A percentile compares a stretch with the other conserved stretches of the same genome.
phyloP scores from a whole-genome alignment of 2,113 vertebrate genomes.

The Hippocampus zosterae region DNA sequence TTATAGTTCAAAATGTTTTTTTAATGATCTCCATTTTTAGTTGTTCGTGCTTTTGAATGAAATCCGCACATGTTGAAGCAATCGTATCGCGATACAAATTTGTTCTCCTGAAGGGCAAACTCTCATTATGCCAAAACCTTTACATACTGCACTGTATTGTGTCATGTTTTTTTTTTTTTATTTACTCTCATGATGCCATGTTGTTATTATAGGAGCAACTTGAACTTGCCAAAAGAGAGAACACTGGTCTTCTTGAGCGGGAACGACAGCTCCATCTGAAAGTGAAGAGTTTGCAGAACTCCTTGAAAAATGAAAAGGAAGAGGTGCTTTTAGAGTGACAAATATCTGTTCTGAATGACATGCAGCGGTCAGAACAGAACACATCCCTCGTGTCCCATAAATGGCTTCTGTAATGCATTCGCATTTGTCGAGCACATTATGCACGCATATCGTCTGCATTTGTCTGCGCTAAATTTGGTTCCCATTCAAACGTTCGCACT shows the following conservation, averaged over 20 bases:
- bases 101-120: not conserved
- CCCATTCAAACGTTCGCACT: no score
- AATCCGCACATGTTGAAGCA: not conserved
- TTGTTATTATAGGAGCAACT: constrained; percentile 80
- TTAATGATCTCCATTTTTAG: not conserved
- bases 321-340: constrained; percentile 72
- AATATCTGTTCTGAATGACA: no score
- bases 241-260: constrained; percentile 83
- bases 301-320: constrained; percentile 92
- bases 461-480: no score
- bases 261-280: constrained; percentile 88
- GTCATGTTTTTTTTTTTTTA: not conserved
- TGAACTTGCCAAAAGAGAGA: constrained; percentile 84
- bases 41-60: not conserved
- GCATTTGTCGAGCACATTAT: no score
- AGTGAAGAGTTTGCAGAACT: constrained; percentile 84
- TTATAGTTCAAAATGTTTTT: no score
- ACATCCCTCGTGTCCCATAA: no score
- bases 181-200: not conserved
- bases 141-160: not conserved
- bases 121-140: not conserved
- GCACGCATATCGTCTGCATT: no score
- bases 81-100: not conserved
- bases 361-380: not conserved
- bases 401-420: no score